Percentiles rank a stretch among this genome's conserved stretches.
Evolutionary conservation across 2,888 invertebrate species (phyloP).

Genomic region (Drosophila neutralis): DNA sequence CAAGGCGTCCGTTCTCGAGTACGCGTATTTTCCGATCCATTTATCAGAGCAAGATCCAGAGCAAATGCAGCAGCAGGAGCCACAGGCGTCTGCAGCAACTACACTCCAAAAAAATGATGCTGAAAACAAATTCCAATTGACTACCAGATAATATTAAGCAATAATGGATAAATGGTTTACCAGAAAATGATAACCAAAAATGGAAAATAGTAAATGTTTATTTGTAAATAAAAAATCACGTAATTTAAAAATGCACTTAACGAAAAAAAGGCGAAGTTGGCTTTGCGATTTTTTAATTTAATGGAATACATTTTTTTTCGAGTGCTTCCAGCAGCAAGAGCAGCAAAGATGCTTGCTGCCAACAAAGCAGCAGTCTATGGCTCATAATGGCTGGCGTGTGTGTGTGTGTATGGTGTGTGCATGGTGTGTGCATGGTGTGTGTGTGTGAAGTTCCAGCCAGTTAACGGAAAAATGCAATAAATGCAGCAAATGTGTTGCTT

Average conservation of each 20-base stretch:
- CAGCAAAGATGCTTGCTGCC: slow-evolving; percentile 27
- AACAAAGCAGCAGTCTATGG: slow-evolving; percentile 46
- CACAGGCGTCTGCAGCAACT: not conserved
- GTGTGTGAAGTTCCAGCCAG: slow-evolving; percentile 46
- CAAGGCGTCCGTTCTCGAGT: slow-evolving; percentile 64
- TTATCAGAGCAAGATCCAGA: slow-evolving; percentile 64
- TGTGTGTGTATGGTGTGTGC: not conserved
- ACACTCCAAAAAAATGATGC: not conserved
- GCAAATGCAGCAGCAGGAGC: slow-evolving; percentile 12
- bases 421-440: slow-evolving; percentile 7
- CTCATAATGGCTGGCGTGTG: slow-evolving; percentile 28
- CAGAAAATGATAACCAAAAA: not conserved
- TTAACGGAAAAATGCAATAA: slow-evolving; percentile 71
- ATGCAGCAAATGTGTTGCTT: slow-evolving; percentile 62
- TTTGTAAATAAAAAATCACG: not conserved
- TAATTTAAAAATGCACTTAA: not conserved
- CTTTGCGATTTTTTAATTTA: not conserved
- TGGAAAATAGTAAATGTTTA: not conserved
- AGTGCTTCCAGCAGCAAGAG: slow-evolving; percentile 8
- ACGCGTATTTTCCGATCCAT: slow-evolving; percentile 78
- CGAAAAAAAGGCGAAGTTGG: not conserved
- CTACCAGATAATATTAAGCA: no score
- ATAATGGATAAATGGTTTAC: not conserved
- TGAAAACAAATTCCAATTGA: not conserved
- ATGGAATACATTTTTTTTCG: not conserved